A percentile compares a stretch with the other conserved stretches of the same genome.
phyloP scores from a whole-genome alignment of 2,797 vertebrate genomes.

The Morelia viridis region DNA sequence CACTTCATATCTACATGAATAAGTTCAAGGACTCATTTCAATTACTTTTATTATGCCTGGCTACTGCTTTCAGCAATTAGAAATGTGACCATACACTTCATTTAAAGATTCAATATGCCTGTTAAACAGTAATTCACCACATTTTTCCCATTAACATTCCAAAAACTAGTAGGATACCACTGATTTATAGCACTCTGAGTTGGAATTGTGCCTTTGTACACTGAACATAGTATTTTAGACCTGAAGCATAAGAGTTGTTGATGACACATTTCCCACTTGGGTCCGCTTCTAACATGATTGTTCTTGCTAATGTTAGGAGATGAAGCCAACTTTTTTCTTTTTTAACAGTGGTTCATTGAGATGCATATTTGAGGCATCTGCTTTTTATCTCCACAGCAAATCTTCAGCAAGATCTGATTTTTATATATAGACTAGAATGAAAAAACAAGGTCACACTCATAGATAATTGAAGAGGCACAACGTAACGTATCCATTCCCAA shows the following conservation, averaged over 20 bases:
- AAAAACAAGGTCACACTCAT: neutral
- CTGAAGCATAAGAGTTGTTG: constrained; percentile 18
- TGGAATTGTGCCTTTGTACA: constrained; percentile 24
- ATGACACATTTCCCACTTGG: constrained; percentile 44
- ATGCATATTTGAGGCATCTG: neutral
- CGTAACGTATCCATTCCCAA: neutral
- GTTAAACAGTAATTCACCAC: constrained; percentile 57
- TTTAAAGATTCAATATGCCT: constrained; percentile 73
- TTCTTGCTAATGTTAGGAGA: constrained; percentile 11
- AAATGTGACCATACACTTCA: constrained; percentile 70
- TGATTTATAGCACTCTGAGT: constrained; percentile 52
- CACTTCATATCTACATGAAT: constrained; percentile 62
- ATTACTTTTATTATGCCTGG: constrained; percentile 73
- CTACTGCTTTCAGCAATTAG: constrained; percentile 68
- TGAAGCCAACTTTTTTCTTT: constrained; percentile 3
- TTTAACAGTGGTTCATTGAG: constrained; percentile 5
- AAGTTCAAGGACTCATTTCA: constrained; percentile 63
- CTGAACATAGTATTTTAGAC: constrained; percentile 30
- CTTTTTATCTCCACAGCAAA: neutral
- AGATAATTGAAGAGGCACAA: neutral
- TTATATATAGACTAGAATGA: neutral
- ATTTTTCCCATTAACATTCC: constrained; percentile 43
- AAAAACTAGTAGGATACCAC: constrained; percentile 34
- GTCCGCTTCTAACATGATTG: neutral
- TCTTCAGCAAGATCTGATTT: neutral